A percentile compares a stretch with the other conserved stretches of the same genome.
Evolutionary conservation across 2,797 vertebrate species (phyloP).

Genomic region (Semaprochilodus insignis): DNA sequence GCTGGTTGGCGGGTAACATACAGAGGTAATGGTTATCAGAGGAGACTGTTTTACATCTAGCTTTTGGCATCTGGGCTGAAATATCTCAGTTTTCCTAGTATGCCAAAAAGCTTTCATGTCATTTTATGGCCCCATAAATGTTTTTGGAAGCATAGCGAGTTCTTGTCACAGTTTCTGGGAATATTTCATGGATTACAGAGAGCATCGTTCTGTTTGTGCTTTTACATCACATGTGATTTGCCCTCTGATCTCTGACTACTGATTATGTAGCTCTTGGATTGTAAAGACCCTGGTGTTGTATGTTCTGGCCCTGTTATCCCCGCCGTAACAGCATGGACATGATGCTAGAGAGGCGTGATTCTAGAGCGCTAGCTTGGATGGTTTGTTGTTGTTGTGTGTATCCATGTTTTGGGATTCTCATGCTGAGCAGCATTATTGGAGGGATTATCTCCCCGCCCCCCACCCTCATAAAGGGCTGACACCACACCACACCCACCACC

Average conservation of each 20-base stretch:
- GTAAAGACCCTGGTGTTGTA: background rate
- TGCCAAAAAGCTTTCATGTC: background rate
- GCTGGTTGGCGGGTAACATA: background rate
- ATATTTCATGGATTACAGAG: background rate
- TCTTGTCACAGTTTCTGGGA: background rate
- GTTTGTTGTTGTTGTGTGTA: conserved; percentile 9
- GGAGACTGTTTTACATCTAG: too few relatives aligned
- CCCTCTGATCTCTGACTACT: background rate
- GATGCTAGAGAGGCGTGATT: background rate
- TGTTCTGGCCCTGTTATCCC: background rate
- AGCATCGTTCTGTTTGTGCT: background rate
- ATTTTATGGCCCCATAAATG: conserved; percentile 1
- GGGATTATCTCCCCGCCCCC: conserved; percentile 35
- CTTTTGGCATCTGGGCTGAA: background rate
- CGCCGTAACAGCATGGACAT: background rate
- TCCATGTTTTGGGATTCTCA: conserved; percentile 14
- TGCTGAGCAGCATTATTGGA: conserved; percentile 35
- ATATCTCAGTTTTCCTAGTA: too few relatives aligned
- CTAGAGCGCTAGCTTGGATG: background rate
- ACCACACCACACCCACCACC: conserved; percentile 32
- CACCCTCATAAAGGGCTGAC: conserved; percentile 6
- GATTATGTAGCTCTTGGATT: background rate
- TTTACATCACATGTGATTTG: background rate
- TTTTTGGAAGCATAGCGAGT: background rate
- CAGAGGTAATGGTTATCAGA: too few relatives aligned